Conservation (phyloP, 64 coral and sea anemone genomes). For the Astreopora myriophthalma region DNA sequence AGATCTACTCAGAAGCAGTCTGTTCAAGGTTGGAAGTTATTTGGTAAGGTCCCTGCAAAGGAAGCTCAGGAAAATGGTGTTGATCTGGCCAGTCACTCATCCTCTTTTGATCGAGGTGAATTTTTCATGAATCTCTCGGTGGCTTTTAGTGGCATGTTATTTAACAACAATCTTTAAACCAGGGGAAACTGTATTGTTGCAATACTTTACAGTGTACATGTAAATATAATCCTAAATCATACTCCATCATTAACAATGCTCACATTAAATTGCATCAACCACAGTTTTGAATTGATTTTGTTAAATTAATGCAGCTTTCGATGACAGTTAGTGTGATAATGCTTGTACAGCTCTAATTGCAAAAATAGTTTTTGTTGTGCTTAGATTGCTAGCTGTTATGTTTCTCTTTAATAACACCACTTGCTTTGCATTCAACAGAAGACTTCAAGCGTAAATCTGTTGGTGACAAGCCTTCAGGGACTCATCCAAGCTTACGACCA, state of each 20-base stretch:
- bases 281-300: too few species aligned
- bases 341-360: too few species aligned
- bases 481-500: constrained; percentile 46
- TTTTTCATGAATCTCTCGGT: neutral
- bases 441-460: constrained; percentile 51
- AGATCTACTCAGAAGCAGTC: constrained; percentile 58
- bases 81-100: neutral
- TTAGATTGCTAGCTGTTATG: too few species aligned
- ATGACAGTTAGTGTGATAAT: too few species aligned
- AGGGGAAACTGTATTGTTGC: too few species aligned
- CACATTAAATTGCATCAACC: too few species aligned
- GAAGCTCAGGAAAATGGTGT: neutral
- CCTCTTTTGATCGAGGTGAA: constrained; percentile 70
- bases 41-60: constrained; percentile 82
- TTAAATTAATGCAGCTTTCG: too few species aligned
- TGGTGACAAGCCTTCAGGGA: constrained; percentile 50
- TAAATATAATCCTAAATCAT: too few species aligned
- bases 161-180: neutral
- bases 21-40: constrained; percentile 86
- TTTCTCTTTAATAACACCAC: neutral
- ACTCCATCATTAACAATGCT: too few species aligned
- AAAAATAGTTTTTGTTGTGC: too few species aligned
- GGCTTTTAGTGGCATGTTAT: too few species aligned
- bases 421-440: constrained; percentile 30
- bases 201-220: too few species aligned